Conservation (phyloP, 2,888 invertebrate species). For the Halictus ligatus region DNA sequence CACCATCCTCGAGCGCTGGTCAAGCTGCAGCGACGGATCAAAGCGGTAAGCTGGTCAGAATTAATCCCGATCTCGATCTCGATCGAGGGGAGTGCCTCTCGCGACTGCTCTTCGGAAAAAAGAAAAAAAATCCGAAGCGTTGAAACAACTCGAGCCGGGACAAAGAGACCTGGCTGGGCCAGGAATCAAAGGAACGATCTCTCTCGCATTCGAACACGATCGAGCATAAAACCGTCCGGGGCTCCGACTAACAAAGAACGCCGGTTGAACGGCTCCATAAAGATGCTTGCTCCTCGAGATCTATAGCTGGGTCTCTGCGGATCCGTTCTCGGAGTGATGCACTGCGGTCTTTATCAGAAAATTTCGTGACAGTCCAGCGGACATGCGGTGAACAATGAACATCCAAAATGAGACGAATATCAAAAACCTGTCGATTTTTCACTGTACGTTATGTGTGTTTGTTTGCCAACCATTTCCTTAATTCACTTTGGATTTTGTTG, state of each 20-base stretch:
- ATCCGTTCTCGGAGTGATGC: not conserved
- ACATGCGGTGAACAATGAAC: not conserved
- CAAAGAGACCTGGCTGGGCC: not conserved
- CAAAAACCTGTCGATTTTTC: not conserved
- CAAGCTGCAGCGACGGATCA: constrained; percentile 75
- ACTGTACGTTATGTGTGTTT: not conserved
- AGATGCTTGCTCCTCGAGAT: constrained; percentile 24
- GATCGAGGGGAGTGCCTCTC: not conserved
- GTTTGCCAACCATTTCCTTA: not conserved
- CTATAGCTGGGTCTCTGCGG: not conserved
- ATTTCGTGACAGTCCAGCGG: not conserved
- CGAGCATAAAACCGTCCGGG: constrained; percentile 46
- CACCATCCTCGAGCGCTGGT: constrained; percentile 78
- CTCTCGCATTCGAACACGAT: constrained; percentile 52
- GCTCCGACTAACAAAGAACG: constrained; percentile 57
- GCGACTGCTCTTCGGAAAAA: not conserved
- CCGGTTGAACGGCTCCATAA: constrained; percentile 60
- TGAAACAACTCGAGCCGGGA: constrained; percentile 22
- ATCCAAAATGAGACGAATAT: not conserved
- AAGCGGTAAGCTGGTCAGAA: constrained; percentile 74
- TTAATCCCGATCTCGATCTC: not conserved
- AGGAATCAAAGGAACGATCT: constrained; percentile 47
- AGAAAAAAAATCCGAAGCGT: not conserved
- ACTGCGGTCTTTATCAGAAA: not conserved
- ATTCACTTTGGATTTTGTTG: too few relatives aligned